Evolutionary conservation across 2,797 vertebrate species (phyloP).

Genomic region (Hemitrygon akajei): DNA sequence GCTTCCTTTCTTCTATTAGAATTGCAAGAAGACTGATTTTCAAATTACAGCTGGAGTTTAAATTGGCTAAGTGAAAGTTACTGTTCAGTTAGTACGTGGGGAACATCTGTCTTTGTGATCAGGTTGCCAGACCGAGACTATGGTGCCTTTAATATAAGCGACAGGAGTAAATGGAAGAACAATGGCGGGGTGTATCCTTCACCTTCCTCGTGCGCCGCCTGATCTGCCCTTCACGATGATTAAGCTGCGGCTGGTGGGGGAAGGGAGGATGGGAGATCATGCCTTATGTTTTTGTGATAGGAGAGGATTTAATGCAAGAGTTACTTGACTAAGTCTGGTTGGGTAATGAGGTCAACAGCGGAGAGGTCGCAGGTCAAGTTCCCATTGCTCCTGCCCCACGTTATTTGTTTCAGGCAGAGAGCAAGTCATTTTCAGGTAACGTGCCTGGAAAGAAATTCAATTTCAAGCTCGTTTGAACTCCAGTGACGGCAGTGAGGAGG

Average conservation of each 20-base stretch:
- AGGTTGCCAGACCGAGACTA: neutral
- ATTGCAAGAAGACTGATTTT: neutral
- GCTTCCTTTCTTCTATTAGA: neutral
- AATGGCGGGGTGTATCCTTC: neutral
- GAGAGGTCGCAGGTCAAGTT: neutral
- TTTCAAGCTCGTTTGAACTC: neutral
- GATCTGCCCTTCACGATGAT: neutral
- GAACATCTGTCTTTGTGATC: neutral
- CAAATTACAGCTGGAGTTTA: neutral
- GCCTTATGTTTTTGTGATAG: neutral
- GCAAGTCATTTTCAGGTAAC: neutral
- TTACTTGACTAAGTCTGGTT: neutral
- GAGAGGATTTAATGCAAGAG: neutral
- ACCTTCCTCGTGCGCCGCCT: neutral
- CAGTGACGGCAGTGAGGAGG: too few relatives aligned
- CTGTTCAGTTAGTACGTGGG: neutral
- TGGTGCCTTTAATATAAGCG: neutral
- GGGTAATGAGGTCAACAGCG: neutral
- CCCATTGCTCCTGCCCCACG: neutral
- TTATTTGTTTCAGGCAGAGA: neutral
- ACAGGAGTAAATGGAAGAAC: neutral
- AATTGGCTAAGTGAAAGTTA: neutral
- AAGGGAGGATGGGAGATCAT: too few relatives aligned
- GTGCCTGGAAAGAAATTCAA: neutral
- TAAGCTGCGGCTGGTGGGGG: neutral